These are phyloP conservation scores for Trichomalopsis sarcophagae DNA, from an alignment of 1,140 invertebrate species.

Conservation along the genomic window DNA sequence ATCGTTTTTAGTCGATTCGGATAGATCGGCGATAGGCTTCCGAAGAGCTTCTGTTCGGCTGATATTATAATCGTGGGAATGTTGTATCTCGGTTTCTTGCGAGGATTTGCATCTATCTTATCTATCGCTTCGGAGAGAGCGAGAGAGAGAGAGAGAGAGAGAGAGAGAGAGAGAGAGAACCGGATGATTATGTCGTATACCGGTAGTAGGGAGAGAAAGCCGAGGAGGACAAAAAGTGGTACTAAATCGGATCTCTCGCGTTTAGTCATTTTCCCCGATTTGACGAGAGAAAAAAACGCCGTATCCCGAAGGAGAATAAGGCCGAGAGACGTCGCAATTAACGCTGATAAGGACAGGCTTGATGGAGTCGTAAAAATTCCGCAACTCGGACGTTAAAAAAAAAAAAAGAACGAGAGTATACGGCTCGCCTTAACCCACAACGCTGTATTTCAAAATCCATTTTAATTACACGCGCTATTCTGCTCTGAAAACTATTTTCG, in stretches of 20 bases:
- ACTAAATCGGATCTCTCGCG: neutral
- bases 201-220: neutral
- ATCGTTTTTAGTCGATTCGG: too few species aligned
- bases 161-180: too few species aligned
- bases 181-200: too few species aligned
- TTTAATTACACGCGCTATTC: neutral
- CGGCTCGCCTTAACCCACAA: neutral
- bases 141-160: too few species aligned
- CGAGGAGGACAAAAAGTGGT: neutral
- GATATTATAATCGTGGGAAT: neutral
- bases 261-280: slow-evolving; percentile 16
- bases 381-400: neutral
- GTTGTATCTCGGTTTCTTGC: too few species aligned
- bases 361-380: slow-evolving; percentile 36
- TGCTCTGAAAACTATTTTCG: neutral
- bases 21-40: too few species aligned
- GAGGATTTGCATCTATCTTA: too few species aligned
- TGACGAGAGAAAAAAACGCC: too few species aligned
- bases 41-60: neutral
- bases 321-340: slow-evolving; percentile 24
- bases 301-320: slow-evolving; percentile 22
- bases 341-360: slow-evolving; percentile 19
- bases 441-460: neutral
- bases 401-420: slow-evolving; percentile 20
- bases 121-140: too few species aligned